Evolutionary conservation across 2,797 vertebrate species (phyloP), one percentile per base, ranked within the genome.

Genomic region (Carapus acus): DNA sequence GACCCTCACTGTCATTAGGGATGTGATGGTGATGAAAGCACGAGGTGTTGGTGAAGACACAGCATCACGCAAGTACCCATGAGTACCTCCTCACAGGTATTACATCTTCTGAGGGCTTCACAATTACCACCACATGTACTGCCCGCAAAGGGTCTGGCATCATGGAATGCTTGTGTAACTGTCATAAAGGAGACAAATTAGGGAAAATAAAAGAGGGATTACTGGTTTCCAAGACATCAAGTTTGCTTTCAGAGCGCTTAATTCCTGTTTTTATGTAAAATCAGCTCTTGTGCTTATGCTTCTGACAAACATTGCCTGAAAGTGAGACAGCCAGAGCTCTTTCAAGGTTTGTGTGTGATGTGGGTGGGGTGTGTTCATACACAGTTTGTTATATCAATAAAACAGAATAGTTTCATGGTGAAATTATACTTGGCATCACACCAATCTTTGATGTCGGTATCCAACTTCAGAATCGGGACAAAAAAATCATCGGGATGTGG

Each of bases 291-390:
- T 74, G 65, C 45, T 24, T 79, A 78, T 77, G 80, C 78, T 50
- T 34, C 2, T 15, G 41, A 1, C 27, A 50, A 44, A 44, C 55
- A 67, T 71, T 78, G 45, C 70, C 74, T 77, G 49, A 61, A 73
- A 67, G 57, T 62, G 64, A 78, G 58, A 70, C 72, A 71, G 58
- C 54, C 67, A 68, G 33, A 74, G 64, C 82, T 78, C 67, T 62
- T 73, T 56, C 50, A 44, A 65, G 38, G 69, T 74, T 78, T 80
- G 65, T 37, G 21, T 53, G 54, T 62, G 62, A 67, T 63, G 46
- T 56, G 66, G 59, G 70, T 67, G 71, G 63, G 46, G 59, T 73
- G 55, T 78, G 65, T 79, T 78, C 59, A 79, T 53, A 60, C 44
- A 45, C 1, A 13, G 64, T 65, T 71, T 58, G 41, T 55, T 66